Conservation (phyloP, 2,113 vertebrate species). For the Lasiurus cinereus region DNA sequence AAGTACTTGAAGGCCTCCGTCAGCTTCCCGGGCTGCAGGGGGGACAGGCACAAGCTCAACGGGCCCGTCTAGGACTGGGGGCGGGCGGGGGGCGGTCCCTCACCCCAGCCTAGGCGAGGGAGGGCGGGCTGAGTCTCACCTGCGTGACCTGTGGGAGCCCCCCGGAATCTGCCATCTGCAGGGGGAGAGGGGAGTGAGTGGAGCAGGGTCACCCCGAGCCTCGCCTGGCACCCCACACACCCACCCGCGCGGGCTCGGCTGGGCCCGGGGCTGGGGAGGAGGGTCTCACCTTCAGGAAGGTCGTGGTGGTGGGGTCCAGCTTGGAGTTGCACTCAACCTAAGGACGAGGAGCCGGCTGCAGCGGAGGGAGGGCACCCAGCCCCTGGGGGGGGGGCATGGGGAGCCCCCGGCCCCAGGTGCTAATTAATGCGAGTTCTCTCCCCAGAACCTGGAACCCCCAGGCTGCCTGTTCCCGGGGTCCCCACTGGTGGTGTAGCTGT, state of each 20-base stretch:
- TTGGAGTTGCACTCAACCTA: no score
- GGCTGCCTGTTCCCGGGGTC: neutral
- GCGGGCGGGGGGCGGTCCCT: neutral
- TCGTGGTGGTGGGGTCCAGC: no score
- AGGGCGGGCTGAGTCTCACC: constrained; percentile 86
- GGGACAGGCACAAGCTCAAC: neutral
- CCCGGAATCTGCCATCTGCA: constrained; percentile 98
- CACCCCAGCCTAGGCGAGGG: neutral
- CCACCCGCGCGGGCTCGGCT: no score
- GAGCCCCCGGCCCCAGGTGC: neutral
- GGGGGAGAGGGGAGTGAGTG: neutral
- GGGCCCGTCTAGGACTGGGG: neutral
- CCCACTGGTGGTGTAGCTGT: no score
- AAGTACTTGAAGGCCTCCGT: constrained; percentile 99
- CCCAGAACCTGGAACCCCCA: neutral
- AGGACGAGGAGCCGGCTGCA: no score
- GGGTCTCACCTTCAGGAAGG: no score
- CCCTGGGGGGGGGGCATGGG: neutral
- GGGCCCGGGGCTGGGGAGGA: no score
- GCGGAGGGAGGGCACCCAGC: no score
- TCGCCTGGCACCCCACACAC: neutral
- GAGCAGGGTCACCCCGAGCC: neutral
- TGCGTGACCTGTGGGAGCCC: constrained; percentile 98
- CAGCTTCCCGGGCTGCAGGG: constrained; percentile 95
- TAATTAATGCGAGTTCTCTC: neutral